Conservation (phyloP, 1,140 invertebrate species). For the Brachionus manjavacas region DNA sequence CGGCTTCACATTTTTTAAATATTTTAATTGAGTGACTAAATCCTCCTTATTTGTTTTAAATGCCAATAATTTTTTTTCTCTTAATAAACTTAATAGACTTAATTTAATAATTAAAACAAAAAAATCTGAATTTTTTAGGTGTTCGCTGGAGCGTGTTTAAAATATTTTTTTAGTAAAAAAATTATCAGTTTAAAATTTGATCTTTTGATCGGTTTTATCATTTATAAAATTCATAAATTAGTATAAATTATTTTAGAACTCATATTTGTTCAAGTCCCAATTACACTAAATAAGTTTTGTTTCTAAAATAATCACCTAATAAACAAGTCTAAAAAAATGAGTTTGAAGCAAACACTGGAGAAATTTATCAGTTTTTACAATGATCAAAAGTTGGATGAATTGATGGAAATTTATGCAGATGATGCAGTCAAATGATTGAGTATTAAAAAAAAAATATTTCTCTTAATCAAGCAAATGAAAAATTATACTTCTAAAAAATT, state of each 20-base stretch:
- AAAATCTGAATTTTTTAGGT: too few relatives aligned
- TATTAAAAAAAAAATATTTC: too few relatives aligned
- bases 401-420: conserved; percentile 16
- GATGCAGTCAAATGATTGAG: background rate
- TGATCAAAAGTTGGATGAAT: background rate
- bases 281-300: background rate
- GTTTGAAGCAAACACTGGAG: background rate
- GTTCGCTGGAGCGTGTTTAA: too few relatives aligned
- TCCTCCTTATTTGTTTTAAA: too few relatives aligned
- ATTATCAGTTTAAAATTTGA: background rate
- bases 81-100: too few relatives aligned
- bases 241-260: background rate
- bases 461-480: too few relatives aligned
- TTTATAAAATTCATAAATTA: background rate
- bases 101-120: too few relatives aligned
- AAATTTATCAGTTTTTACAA: background rate
- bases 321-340: background rate
- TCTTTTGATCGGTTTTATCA: background rate
- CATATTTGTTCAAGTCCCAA: background rate
- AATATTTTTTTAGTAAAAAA: too few relatives aligned
- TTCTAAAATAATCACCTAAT: background rate
- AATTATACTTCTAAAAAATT: too few relatives aligned
- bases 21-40: too few relatives aligned
- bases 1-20: background rate
- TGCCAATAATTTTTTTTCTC: too few relatives aligned